These are phyloP conservation scores for Dascyllus trimaculatus DNA, from an alignment of 2,113 vertebrate species.

Conservation along the genomic window DNA sequence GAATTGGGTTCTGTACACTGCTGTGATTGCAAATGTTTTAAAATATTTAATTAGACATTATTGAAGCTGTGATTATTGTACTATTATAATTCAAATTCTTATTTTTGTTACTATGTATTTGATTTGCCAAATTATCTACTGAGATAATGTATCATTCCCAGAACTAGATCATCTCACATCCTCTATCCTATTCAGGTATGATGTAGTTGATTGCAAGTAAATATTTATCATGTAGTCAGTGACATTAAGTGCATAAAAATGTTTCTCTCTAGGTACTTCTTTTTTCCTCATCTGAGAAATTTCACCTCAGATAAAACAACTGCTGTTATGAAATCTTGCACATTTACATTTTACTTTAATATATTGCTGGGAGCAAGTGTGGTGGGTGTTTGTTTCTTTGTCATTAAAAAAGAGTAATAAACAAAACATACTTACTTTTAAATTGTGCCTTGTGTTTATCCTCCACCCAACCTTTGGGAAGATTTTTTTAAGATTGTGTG, in stretches of 20 bases:
- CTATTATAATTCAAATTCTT: constrained; percentile 33
- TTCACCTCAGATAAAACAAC: constrained; percentile 37
- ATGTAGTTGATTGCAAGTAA: constrained; percentile 12
- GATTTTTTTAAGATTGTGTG: too few species aligned
- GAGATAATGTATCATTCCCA: background rate
- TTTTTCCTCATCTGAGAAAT: background rate
- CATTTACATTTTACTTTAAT: constrained; percentile 66
- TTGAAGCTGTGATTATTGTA: constrained; percentile 50
- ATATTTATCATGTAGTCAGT: constrained; percentile 13
- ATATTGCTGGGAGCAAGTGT: constrained; percentile 52
- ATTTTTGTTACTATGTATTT: constrained; percentile 46
- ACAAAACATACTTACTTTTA: constrained; percentile 46
- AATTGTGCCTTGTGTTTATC: background rate
- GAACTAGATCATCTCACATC: constrained; percentile 12
- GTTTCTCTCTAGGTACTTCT: constrained; percentile 8
- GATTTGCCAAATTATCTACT: constrained; percentile 33
- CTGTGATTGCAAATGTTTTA: constrained; percentile 60
- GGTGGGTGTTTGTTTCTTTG: constrained; percentile 64
- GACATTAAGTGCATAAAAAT: constrained; percentile 11
- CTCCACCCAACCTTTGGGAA: too few species aligned
- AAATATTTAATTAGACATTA: constrained; percentile 74
- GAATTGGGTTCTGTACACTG: constrained; percentile 52
- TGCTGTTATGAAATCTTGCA: constrained; percentile 69
- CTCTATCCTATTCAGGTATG: constrained; percentile 18
- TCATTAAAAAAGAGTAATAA: constrained; percentile 70